Base-by-base conservation (phyloP, 2,888 invertebrate species). In the Heliconius aoede region DNA sequence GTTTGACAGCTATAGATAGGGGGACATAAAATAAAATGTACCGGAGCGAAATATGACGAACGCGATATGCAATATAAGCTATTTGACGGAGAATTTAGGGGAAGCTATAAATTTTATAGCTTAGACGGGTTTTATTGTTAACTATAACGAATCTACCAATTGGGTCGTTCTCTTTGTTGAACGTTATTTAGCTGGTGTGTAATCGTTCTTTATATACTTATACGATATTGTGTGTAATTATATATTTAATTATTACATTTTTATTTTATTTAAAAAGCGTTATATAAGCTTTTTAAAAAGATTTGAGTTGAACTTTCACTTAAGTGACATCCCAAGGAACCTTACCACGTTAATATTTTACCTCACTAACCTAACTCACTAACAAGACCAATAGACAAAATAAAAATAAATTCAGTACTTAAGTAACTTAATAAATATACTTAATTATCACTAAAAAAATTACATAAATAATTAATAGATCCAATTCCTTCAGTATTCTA, bases 21-120 rank as follows among this genome's bases (percentile, higher is more conserved):
- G 61, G 73, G 32, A 69, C 76, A 77, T 79, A 81, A 83, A 81
- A 83, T 82, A 81, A 81, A 83, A 80, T 80, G 82, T 81, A 79
- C 51, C 68, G 76, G 67, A 61, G 73, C 77, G 74, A 83, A 81
- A 82, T 80, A 81, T 82, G 81, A 84, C 82, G 76, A 75, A 80
- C 77, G 79, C 71, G 80, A 84, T 83, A 81, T 82, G 82, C 83
- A 82, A 81, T 82, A 83, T 80, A 82, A 82, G 82, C 81, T 80
- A 81, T 82, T 82, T 81, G 79, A 82, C 80, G 78, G 78, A 80
- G 81, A 83, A 82, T 83, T 81, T 82, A 81, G 79, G 80, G 80
- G 79, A 80, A 73, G 80, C 80, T 77, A 82, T 84, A 84, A 84
- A 82, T 82, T 84, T 84, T 81, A 84, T 80, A 78, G 79, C 81